phyloP scores from a whole-genome alignment of 1,140 invertebrate species.

The Branchinecta lindahli region DNA sequence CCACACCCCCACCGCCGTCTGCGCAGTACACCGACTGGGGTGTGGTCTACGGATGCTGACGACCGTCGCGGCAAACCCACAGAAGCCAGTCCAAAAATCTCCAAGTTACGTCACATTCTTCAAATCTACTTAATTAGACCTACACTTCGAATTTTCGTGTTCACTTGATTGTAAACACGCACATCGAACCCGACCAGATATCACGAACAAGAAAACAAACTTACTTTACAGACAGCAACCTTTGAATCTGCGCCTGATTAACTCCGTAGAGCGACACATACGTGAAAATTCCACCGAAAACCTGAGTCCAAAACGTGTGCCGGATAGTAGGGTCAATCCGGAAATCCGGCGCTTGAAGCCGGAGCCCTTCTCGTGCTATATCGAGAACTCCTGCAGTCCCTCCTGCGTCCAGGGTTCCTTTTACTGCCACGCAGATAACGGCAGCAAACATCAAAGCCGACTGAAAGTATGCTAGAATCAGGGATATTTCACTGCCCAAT shows the following conservation, averaged over 20 bases:
- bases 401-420: conserved; percentile 44
- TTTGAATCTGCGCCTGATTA: conserved; percentile 74
- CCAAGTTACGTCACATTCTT: no score
- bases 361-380: conserved; percentile 42
- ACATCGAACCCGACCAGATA: no score
- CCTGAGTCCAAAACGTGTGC: conserved; percentile 54
- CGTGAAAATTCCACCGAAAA: conserved; percentile 53
- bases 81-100: no score
- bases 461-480: conserved; percentile 28
- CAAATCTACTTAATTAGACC: no score
- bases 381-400: conserved; percentile 47
- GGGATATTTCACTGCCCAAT: no score
- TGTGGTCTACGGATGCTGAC: no score
- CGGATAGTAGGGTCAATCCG: conserved; percentile 49
- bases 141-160: no score
- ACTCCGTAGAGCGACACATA: conserved; percentile 60
- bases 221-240: conserved; percentile 56
- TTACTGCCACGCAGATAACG: conserved; percentile 54
- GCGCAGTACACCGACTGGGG: no score
- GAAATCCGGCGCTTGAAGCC: conserved; percentile 51
- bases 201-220: background rate
- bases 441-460: conserved; percentile 58
- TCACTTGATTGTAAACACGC: no score
- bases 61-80: no score
- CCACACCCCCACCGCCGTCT: no score